Evolutionary conservation across 2,797 vertebrate species (phyloP), one percentile per base, ranked within the genome.

Genomic region (Bradypodion ventrale): DNA sequence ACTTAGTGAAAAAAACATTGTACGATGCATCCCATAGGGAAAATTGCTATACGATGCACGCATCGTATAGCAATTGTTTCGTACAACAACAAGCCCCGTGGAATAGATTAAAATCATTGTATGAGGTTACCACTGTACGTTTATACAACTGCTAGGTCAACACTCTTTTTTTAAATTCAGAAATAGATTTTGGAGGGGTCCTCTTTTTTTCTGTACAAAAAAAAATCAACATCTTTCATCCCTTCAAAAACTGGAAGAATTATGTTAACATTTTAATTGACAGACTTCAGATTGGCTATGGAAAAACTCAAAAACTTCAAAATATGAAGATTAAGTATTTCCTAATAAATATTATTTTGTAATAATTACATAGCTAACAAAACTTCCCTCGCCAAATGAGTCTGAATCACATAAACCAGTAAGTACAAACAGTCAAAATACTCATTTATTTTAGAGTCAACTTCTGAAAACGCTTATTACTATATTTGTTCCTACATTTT

Each of bases 361-460:
- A 88, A 85, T 83, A 90, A 88, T 83, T 89, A 93, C 89, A 85
- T 85, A 79, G 56, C 92, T 88, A 83, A 92, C 89, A 68, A 93
- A 90, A 91, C 87, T 66, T 92, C 85, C 80, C 86, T 91, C 85
- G 77, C 66, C 86, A 83, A 89, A 87, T 87, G 83, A 85, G 84
- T 56, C 85, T 73, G 90, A 93, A 76, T 82, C 75, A 85, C 74
- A 88, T 69, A 69, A 59, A 60, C 23, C n/a, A 52, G 60, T 74
- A 89, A 91, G 77, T 88, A 94, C 90, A 93, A 92, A 91, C 80
- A 91, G 80, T 85, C 88, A 87, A 89, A 87, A 94, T 92, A 87
- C 90, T 91, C 86, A 91, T 93, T 92, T 92, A 85, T 91, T 85
- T 89, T 69, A 90, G 52, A 84, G 90, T 87, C 89, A 92, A 91